Conservation (phyloP, 2,888 invertebrate species). For the Phaedon cochleariae region DNA sequence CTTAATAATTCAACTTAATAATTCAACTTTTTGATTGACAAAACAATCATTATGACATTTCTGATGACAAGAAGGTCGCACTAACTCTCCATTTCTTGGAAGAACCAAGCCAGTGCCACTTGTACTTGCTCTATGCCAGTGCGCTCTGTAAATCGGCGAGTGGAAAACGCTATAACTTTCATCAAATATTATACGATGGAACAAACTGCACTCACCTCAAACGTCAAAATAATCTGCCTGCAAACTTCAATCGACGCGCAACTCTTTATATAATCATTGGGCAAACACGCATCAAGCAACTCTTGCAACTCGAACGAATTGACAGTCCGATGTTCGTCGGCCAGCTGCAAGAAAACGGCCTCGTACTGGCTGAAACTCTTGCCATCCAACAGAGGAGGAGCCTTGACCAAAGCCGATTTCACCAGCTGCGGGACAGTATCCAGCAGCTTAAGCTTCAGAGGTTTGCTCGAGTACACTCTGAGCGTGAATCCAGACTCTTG, state of each 20-base stretch:
- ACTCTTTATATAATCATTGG: constrained; percentile 94
- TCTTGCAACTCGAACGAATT: constrained; percentile 93
- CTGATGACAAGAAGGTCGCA: no score
- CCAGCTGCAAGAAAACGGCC: constrained; percentile 86
- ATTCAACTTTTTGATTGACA: no score
- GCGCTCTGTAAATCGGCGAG: no score
- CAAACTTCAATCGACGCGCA: constrained; percentile 93
- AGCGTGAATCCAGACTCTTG: constrained; percentile 90
- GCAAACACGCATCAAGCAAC: constrained; percentile 86
- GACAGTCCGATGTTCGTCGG: constrained; percentile 89
- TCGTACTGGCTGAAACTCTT: constrained; percentile 87
- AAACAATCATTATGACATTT: no score
- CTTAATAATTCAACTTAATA: no score
- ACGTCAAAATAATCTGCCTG: constrained; percentile 85
- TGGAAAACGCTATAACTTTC: no score
- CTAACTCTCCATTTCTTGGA: no score
- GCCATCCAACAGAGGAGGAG: constrained; percentile 73
- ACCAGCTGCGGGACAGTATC: constrained; percentile 74
- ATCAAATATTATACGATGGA: not conserved
- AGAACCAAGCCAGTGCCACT: no score
- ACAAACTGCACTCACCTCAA: constrained; percentile 87
- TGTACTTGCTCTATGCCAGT: no score
- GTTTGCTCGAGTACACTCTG: constrained; percentile 80
- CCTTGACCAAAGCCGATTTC: constrained; percentile 79
- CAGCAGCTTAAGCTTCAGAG: constrained; percentile 77